Conservation (phyloP, 2,888 invertebrate genomes). For the Rhabditophanes sp. region DNA sequence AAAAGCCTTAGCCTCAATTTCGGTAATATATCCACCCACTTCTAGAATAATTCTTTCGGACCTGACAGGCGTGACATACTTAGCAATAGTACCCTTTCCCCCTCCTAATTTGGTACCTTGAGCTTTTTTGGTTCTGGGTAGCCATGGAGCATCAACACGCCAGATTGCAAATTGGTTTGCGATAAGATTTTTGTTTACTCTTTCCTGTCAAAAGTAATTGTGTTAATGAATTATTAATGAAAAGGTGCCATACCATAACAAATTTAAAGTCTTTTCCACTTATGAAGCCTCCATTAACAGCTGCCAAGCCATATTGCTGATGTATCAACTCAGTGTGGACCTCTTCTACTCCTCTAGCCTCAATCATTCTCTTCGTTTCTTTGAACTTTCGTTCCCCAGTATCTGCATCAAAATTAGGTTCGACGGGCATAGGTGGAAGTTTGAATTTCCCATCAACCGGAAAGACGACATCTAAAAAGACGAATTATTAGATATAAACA, state of each 20-base stretch:
- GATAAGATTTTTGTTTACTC: constrained; percentile 63
- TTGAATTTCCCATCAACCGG: constrained; percentile 34
- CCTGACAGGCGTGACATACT: constrained; percentile 82
- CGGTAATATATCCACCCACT: constrained; percentile 76
- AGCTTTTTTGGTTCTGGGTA: constrained; percentile 67
- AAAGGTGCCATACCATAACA: constrained; percentile 13
- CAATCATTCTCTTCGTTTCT: constrained; percentile 32
- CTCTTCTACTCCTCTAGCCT: constrained; percentile 38
- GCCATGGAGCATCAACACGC: constrained; percentile 88
- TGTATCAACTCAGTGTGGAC: constrained; percentile 69
- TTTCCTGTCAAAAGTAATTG: constrained; percentile 49
- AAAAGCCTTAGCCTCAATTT: constrained; percentile 47
- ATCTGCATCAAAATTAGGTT: constrained; percentile 32
- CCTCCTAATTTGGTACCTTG: constrained; percentile 53
- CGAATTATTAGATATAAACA: constrained; percentile 1
- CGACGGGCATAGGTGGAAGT: constrained; percentile 33
- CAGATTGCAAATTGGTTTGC: constrained; percentile 70
- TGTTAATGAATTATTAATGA: constrained; percentile 8
- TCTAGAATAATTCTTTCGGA: constrained; percentile 78
- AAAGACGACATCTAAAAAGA: constrained; percentile 31
- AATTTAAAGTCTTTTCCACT: constrained; percentile 29
- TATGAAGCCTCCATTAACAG: constrained; percentile 49
- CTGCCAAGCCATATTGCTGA: constrained; percentile 80
- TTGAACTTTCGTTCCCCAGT: constrained; percentile 37
- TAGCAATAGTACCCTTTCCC: constrained; percentile 82